Evolutionary conservation across 2,113 vertebrate species (phyloP), one percentile per base, ranked within the genome.

Genomic region (Copsychus sechellarum): DNA sequence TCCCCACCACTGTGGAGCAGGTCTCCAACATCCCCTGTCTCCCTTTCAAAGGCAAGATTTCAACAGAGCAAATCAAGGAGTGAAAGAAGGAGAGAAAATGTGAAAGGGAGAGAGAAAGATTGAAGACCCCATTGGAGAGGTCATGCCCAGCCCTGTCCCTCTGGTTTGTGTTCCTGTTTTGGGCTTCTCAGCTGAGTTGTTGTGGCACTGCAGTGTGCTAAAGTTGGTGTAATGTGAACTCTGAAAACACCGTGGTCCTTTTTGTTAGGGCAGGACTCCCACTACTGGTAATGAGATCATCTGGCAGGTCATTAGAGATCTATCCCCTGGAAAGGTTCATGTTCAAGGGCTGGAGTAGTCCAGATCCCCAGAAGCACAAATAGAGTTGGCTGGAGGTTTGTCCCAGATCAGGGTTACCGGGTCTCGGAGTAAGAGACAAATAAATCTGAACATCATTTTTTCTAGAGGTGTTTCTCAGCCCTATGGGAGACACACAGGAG

Each of bases 181-280:
- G 36, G 43, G 45, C 47, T 69, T 80, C 50, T 24, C 40, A 85
- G 45, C 43, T 56, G 70, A 91, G 47, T 25, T 71, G 19, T 60
- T 38, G 31, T 2, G 4, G 71, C 60, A 51, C 50, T 28, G 5
- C 5, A 1, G 13, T 2, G 2, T 5, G 3, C 57, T 57, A 21
- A 61, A 91, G 58, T 40, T 13, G 2, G 40, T 51, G 25, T 50
- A 81, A 67, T 22, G 24, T 26, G 23, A 80, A 51, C 36, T 62
- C 64, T 4, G 8, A 58, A 71, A 78, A 33, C 20, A 18, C 25
- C 21, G 24, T 1, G 2, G 36, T 78, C 17, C 24, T 51, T 92
- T 96, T 92, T 92, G 74, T 95, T 88, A 90, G 88, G 38, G 79
- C 90, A 96, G 94, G 88, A 94, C 96, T 97, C 94, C 90, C 93